Evolutionary conservation across 1,140 invertebrate genomes (phyloP).

Genomic region (Tribolium castaneum): DNA sequence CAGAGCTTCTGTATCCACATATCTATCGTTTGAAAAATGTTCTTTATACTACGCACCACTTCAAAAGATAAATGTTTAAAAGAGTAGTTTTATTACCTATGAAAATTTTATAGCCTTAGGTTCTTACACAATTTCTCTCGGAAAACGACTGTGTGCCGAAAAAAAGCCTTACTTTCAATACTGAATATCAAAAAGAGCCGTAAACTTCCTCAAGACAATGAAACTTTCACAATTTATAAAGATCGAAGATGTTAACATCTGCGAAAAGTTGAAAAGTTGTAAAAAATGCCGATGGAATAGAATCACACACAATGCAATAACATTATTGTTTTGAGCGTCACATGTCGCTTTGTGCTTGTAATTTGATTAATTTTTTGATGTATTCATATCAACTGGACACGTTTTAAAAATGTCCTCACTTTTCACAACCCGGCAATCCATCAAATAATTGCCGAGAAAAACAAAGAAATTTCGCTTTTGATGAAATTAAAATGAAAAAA

Average conservation of each 20-base stretch:
- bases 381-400: constrained; percentile 3
- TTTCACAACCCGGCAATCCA: background rate
- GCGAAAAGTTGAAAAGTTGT: background rate
- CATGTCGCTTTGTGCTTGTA: constrained; percentile 19
- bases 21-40: background rate
- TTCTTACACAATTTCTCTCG: background rate
- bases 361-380: constrained; percentile 32
- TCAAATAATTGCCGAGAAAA: background rate
- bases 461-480: background rate
- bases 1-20: background rate
- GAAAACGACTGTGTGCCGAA: background rate
- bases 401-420: background rate
- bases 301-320: background rate
- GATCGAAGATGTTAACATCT: constrained; percentile 16
- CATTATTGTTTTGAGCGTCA: background rate
- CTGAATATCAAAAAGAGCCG: background rate
- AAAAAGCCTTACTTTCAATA: background rate
- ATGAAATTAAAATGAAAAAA: background rate
- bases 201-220: background rate
- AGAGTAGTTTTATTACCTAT: background rate
- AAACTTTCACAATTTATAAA: constrained; percentile 7
- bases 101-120: constrained; percentile 10
- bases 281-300: no score
- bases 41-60: background rate
- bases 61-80: constrained; percentile 2